Conservation (phyloP, 2,888 invertebrate genomes). For the Caenorhabditis plicata region DNA sequence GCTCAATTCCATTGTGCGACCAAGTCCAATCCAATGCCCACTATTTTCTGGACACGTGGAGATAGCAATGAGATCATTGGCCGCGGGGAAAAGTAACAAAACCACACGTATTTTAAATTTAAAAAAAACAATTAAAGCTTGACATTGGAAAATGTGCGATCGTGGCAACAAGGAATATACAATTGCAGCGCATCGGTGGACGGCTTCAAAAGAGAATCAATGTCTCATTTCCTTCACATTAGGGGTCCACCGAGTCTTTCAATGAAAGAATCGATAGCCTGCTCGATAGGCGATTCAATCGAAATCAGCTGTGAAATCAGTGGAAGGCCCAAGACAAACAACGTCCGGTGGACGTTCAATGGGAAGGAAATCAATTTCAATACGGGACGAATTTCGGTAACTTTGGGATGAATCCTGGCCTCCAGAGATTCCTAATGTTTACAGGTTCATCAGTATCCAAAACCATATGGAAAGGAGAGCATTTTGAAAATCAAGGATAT, state of each 20-base stretch:
- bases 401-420: neutral
- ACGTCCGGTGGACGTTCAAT: constrained; percentile 52
- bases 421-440: too few species aligned
- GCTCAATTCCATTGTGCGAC: constrained; percentile 57
- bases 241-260: constrained; percentile 52
- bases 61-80: constrained; percentile 48
- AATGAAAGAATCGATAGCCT: constrained; percentile 24
- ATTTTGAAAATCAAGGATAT: constrained; percentile 54
- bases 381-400: constrained; percentile 46
- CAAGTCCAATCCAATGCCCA: constrained; percentile 55
- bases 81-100: constrained; percentile 48
- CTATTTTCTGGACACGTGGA: constrained; percentile 51
- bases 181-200: constrained; percentile 57
- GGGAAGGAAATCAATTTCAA: constrained; percentile 51
- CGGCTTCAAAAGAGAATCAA: constrained; percentile 48
- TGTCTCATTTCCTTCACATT: constrained; percentile 55
- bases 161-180: constrained; percentile 60
- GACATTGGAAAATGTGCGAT: constrained; percentile 50
- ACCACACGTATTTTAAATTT: neutral
- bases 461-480: constrained; percentile 56
- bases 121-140: constrained; percentile 32
- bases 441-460: constrained; percentile 52
- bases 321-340: constrained; percentile 52
- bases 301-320: constrained; percentile 47
- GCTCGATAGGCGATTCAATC: constrained; percentile 36